These are phyloP conservation scores for Synergus gifuensis DNA, from an alignment of 2,888 invertebrate species.

Conservation along the genomic window DNA sequence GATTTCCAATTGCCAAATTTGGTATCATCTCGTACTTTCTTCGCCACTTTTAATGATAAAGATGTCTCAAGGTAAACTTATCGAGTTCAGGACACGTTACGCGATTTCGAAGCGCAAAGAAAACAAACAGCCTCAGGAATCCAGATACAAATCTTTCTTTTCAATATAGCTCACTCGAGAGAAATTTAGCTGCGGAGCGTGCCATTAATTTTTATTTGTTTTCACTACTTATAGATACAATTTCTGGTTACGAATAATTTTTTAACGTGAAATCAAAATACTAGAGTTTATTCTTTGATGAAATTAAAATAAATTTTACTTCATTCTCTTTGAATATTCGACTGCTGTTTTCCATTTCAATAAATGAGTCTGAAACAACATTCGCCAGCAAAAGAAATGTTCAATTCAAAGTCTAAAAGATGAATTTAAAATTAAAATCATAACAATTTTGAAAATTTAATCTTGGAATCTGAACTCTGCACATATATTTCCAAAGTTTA, in stretches of 20 bases:
- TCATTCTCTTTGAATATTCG: neutral
- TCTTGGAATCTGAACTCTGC: too few relatives aligned
- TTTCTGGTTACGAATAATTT: neutral
- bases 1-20: conserved; percentile 35
- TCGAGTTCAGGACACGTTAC: conserved; percentile 18
- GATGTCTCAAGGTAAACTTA: conserved; percentile 9
- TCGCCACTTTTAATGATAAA: conserved; percentile 26
- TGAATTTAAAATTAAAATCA: too few relatives aligned
- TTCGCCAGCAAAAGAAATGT: neutral
- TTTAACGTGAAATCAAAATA: neutral
- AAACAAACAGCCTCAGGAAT: conserved; percentile 31
- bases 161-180: conserved; percentile 7
- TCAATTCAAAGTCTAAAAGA: too few relatives aligned
- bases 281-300: neutral
- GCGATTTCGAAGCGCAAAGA: conserved; percentile 17
- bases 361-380: neutral
- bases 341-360: neutral
- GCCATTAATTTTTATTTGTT: conserved; percentile 23
- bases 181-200: conserved; percentile 11
- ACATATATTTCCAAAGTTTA: too few relatives aligned
- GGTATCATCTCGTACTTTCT: conserved; percentile 25
- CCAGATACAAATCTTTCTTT: conserved; percentile 33
- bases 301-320: neutral
- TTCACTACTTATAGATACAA: neutral
- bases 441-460: too few relatives aligned